Conservation (phyloP, 1,140 invertebrate genomes). For the Ostrea denselamellosa region DNA sequence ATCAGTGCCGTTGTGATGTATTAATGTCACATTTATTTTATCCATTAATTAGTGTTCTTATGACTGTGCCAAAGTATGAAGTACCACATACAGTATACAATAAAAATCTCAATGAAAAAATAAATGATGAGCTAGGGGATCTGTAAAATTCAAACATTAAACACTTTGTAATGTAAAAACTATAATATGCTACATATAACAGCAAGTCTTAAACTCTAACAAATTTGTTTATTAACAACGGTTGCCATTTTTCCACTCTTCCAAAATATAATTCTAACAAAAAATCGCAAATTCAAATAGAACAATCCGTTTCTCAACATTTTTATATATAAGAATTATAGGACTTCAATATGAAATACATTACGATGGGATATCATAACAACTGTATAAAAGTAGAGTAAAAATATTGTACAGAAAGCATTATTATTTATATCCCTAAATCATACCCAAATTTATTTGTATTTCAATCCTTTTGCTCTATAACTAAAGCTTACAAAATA, state of each 20-base stretch:
- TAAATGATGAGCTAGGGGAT: background rate
- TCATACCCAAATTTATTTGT: too few species aligned
- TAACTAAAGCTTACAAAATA: too few species aligned
- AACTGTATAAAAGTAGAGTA: too few species aligned
- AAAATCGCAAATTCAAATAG: background rate
- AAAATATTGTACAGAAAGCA: too few species aligned
- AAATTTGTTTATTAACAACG: background rate
- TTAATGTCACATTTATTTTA: too few species aligned
- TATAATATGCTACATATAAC: conserved; percentile 2
- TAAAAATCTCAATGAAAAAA: background rate
- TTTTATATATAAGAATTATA: background rate
- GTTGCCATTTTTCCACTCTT: conserved; percentile 33
- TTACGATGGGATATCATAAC: background rate
- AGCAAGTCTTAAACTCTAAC: background rate
- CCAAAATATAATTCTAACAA: background rate
- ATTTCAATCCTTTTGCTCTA: too few species aligned
- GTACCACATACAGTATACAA: background rate
- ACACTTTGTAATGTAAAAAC: background rate
- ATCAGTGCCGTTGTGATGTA: too few species aligned
- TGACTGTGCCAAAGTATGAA: too few species aligned
- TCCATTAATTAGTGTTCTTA: too few species aligned
- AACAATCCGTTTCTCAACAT: background rate
- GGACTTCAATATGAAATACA: background rate
- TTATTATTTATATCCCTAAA: too few species aligned
- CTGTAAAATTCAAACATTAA: background rate